These are phyloP conservation scores for Tor tambroides DNA, from an alignment of 2,113 vertebrate species.

Conservation along the genomic window DNA sequence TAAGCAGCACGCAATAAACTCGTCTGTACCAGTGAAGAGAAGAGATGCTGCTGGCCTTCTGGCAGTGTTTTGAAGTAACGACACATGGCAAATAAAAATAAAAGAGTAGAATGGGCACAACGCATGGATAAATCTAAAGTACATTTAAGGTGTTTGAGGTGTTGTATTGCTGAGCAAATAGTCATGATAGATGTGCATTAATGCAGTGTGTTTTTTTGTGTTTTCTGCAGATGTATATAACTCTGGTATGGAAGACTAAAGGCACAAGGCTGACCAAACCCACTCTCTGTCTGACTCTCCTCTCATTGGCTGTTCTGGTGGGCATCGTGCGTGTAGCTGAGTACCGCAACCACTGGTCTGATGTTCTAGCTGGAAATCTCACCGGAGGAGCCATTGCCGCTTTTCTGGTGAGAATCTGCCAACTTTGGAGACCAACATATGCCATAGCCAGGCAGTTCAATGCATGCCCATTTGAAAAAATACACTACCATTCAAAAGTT, in stretches of 20 bases:
- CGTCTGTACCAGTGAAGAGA: not conserved
- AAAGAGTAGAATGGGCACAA: not conserved
- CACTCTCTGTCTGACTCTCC: conserved; percentile 83
- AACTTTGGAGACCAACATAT: not conserved
- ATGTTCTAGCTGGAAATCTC: conserved; percentile 86
- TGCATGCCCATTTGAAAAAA: not conserved
- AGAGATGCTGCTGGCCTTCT: not conserved
- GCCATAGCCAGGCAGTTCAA: not conserved
- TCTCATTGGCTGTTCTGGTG: conserved; percentile 86
- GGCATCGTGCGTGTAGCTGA: conserved; percentile 88
- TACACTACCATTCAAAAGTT: not conserved
- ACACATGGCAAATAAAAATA: not conserved
- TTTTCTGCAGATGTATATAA: conserved; percentile 86
- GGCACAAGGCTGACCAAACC: conserved; percentile 89
- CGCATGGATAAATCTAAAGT: not conserved
- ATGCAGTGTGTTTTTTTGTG: conserved; percentile 39
- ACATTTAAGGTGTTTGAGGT: not conserved
- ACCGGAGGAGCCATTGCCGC: conserved; percentile 86
- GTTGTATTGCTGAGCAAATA: not conserved
- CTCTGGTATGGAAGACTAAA: conserved; percentile 84
- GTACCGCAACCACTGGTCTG: conserved; percentile 91
- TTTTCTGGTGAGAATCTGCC: conserved; percentile 82
- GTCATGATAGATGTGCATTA: not conserved
- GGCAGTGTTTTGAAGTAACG: not conserved
- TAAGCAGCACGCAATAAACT: not conserved